Evolutionary conservation across 1,140 invertebrate species (phyloP), one percentile per base, ranked within the genome.

Genomic region (Olivierus martensii): DNA sequence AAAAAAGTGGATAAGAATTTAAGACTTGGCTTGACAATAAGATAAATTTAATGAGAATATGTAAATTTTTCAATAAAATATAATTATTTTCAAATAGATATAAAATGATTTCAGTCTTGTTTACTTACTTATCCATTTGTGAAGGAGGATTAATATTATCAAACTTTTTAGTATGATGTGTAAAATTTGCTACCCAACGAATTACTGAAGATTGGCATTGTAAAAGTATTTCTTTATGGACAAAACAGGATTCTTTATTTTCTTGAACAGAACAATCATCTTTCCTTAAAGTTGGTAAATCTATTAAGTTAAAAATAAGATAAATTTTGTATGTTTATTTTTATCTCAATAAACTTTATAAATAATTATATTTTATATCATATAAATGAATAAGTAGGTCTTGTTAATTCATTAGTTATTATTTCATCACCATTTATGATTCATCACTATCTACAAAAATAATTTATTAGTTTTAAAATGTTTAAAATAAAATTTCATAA

Each of bases 101-200:
- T n/a, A n/a, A n/a, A n/a, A n/a, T n/a, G n/a, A n/a, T n/a, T n/a
- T n/a, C n/a, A n/a, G n/a, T n/a, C n/a, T n/a, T n/a, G n/a, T n/a
- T n/a, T n/a, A n/a, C 54, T 49, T 51, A 56, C 54, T 35, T 38
- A 17, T 56, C 54, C 42, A 3, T 47, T 12, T 18, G 36, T 45
- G 21, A 37, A 36, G 49, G 28, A 28, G 28, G 34, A 28, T 28
- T 28, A 9, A 28, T 2, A 2, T 9, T 28, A 28, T 28, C 28
- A 28, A 28, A 28, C 28, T 28, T 51, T 37, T 56, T 56, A 15
- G 52, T n/a, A 11, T 62, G 47, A 63, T 90, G 84, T 2, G 83
- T 84, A 61, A 84, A 89, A 60, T 77, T 85, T 0, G 87, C 81
- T 0, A 92, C 72, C 88, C 88, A 93, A 70, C 87, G 87, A 38